These are phyloP conservation scores for Elaphurus davidianus DNA, from an alignment of 2,113 vertebrate genomes.

Conservation along the genomic window DNA sequence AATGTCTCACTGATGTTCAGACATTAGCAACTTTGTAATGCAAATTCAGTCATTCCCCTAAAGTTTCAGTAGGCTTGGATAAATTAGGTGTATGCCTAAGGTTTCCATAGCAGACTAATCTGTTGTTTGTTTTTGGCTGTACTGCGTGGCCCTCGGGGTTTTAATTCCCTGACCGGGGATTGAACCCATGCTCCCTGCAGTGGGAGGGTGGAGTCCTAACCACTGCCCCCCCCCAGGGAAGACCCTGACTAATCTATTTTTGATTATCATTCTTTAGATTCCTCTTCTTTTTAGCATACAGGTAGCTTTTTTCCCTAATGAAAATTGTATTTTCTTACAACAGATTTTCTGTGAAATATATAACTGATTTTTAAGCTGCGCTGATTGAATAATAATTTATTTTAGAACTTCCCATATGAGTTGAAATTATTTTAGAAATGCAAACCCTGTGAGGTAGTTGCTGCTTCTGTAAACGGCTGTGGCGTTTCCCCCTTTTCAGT, in stretches of 20 bases:
- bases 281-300: not conserved
- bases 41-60: not conserved
- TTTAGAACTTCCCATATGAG: not conserved
- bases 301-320: not conserved
- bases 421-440: not conserved
- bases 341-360: too few relatives aligned
- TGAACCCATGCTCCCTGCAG: not conserved
- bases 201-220: not conserved
- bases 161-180: not conserved
- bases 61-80: not conserved
- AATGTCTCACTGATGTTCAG: not conserved
- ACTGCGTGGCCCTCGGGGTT: not conserved
- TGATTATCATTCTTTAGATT: not conserved
- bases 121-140: not conserved
- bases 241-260: not conserved
- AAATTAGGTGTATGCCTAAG: not conserved
- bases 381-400: not conserved
- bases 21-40: not conserved
- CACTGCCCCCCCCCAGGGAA: not conserved
- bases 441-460: not conserved
- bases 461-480: not conserved
- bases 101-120: fast-evolving
- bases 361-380: not conserved
- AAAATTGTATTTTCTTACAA: not conserved
- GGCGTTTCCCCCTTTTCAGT: not conserved